A percentile compares a stretch with the other conserved stretches of the same genome.
phyloP scores from a whole-genome alignment of 92 coral and sea anemone genomes.

The Umimayanthus kanabou region DNA sequence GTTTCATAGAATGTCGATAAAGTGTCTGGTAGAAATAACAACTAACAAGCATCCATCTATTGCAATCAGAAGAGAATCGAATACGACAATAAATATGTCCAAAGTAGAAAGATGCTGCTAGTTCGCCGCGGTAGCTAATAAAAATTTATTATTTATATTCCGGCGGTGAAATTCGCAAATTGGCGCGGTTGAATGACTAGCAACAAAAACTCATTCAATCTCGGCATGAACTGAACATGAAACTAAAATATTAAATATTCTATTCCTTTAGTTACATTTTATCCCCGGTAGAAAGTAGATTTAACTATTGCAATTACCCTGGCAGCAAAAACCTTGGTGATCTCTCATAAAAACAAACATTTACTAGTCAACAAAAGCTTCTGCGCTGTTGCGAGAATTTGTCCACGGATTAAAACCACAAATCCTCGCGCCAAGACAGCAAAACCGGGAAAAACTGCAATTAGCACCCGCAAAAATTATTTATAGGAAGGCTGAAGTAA shows the following conservation, averaged over 20 bases:
- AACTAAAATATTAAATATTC: background rate
- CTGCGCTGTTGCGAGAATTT: background rate
- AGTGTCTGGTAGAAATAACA: background rate
- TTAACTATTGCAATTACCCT: no score
- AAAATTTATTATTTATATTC: background rate
- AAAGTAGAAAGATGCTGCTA: background rate
- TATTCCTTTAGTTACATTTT: background rate
- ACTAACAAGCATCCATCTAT: background rate
- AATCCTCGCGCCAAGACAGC: background rate
- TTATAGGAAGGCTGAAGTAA: no score
- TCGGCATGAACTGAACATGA: background rate
- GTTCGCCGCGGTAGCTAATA: background rate
- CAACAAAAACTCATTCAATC: background rate
- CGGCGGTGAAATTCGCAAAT: background rate
- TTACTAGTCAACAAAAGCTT: conserved; percentile 3
- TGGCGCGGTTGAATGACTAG: background rate
- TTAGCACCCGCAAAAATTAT: background rate
- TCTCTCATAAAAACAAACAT: conserved; percentile 24
- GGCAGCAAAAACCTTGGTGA: background rate
- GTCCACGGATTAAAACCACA: background rate
- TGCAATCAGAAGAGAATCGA: no score
- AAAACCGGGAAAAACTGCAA: background rate
- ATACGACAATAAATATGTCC: background rate
- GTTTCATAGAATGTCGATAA: background rate
- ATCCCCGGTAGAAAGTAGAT: background rate